Base-by-base conservation (phyloP, 2,888 invertebrate genomes). In the Lapara coniferarum region DNA sequence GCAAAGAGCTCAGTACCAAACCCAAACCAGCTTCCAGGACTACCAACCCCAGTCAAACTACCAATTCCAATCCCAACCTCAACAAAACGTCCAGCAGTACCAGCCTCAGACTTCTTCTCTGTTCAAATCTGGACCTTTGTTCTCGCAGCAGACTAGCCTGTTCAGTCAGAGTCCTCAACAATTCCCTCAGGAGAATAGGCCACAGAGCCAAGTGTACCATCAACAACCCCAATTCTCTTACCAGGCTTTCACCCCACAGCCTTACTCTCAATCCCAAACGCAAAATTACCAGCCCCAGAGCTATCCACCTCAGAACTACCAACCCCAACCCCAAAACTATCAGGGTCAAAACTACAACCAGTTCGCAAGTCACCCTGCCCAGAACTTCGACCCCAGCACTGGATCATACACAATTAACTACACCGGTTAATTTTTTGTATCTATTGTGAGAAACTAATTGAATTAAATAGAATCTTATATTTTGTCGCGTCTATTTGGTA, bases 331-430 rank as follows among this genome's bases (percentile, higher is more conserved):
- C 69, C 84, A 78, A 57, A 81, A 71, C 55, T 81, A 82, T 66
- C 82, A 91, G 89, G 74, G 87, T 88, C 83, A 86, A 67, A 84
- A 80, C 72, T 84, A 88, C 71, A 91, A 93, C 75, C 92, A 94
- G 14, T 95, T 95, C 81, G 82, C 91, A 68, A 96, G 96, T 19
- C 96, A 97, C 86, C 96, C 97, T 0, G 96, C 96, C 0, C 95
- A 95, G 74, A 97, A 96, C 82, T 94, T 97, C 73, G 96, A 97
- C 81, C 95, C 96, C 58, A 95, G 92, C 83, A 95, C 95, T 71
- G 97, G 97, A 19, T 97, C 97, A 7, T 97, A 97, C 87, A 95
- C 96, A 74, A 95, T 97, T 74, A 95, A 96, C 82, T 97, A 97
- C 83, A 95, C 95, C 79, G 95, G 95, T 82, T 94, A 94, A 8